Evolutionary conservation across 2,888 invertebrate species (phyloP).

Genomic region (Dicroscelio sp.): DNA sequence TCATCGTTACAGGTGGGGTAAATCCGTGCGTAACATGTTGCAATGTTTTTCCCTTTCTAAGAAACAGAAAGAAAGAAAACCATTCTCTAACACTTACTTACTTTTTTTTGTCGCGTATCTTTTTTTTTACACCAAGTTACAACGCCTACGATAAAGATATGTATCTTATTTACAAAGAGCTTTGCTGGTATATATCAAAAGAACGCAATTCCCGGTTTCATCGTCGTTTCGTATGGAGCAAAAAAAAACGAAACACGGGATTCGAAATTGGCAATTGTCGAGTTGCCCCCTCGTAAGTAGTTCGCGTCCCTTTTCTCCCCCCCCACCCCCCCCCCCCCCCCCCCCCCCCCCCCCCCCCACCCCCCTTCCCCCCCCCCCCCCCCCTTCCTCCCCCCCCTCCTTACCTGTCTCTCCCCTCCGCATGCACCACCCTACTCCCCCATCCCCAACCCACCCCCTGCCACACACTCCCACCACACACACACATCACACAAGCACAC

Average conservation of each 20-base stretch:
- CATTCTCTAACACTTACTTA: constrained; percentile 83
- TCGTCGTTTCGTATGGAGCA: constrained; percentile 32
- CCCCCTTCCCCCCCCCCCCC: no score
- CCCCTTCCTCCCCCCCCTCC: no score
- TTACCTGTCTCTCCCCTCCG: no score
- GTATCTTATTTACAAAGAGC: constrained; percentile 91
- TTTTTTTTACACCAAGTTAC: constrained; percentile 88
- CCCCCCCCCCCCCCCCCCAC: no score
- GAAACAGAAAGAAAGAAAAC: constrained; percentile 79
- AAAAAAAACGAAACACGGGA: constrained; percentile 58
- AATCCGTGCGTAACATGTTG: constrained; percentile 80
- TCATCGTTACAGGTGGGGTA: constrained; percentile 88
- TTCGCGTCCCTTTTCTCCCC: no score
- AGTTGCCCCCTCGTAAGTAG: constrained; percentile 75
- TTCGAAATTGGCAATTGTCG: constrained; percentile 74
- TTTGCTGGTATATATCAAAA: constrained; percentile 79
- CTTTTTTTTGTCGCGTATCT: constrained; percentile 82
- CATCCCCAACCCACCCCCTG: no score
- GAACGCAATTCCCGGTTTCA: constrained; percentile 71
- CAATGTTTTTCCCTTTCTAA: constrained; percentile 77
- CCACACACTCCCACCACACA: no score
- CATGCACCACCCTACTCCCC: no score
- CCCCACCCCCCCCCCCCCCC: no score
- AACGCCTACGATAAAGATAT: constrained; percentile 89
- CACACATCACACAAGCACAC: no score